Evolutionary conservation across 2,797 vertebrate genomes (phyloP), one percentile per base, ranked within the genome.

Genomic region (Etheostoma perlongum): DNA sequence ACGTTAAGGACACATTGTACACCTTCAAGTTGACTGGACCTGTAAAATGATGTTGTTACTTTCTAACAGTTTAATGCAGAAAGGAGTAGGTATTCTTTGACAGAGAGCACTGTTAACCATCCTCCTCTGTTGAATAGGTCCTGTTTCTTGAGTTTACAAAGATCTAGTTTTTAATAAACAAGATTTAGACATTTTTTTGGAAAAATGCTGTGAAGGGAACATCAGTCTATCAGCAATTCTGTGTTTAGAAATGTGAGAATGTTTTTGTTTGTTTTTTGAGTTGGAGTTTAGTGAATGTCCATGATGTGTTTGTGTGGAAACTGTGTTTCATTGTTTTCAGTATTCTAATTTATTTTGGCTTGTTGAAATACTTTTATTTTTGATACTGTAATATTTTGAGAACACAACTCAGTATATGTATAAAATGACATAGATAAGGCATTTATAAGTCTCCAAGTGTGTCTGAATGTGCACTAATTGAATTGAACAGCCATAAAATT

Each of bases 311-410:
- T 67, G 48, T 82, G 52, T 75, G 27, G 49, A 54, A 69, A 70
- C 40, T 74, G 27, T 81, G 30, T 86, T 79, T 80, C 25, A 9
- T 84, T 66, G 52, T 80, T 78, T 84, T 69, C 21, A 67, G 33
- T 83, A 70, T 82, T 80, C 0, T 81, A 63, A 92, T 89, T 91
- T 93, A 93, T 91, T 93, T 82, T 36, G 15, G 18, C 23, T 79
- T 84, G 12, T 84, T 74, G 30, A 89, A 72, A 87, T 70, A 70
- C 27, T 57, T 82, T 83, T 93, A 90, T 91, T 92, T 91, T 93
- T 93, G 74, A 91, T 91, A 91, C 79, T 85, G 71, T 84, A 59
- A 84, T 82, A 63, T 88, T 82, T 67, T 58, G 40, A 85, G 40
- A 48, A 70, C 18, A 71, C 12, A 68, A 54, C 10, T 82, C 14